phyloP scores from a whole-genome alignment of 2,113 vertebrate genomes.

The Motacilla alba region DNA sequence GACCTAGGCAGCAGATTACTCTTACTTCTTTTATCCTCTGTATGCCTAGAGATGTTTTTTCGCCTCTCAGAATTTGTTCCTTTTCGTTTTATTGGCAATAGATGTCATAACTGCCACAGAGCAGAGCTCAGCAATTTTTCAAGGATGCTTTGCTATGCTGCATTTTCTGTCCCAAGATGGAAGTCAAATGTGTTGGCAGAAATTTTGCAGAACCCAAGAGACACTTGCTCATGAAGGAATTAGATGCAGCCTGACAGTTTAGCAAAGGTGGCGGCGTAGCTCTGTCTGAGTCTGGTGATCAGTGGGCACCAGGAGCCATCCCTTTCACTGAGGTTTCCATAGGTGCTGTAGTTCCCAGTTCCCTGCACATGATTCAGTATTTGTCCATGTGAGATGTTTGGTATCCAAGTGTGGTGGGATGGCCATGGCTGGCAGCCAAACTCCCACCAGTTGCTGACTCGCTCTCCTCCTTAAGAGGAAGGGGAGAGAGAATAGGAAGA shows the following conservation, averaged over 20 bases:
- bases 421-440: neutral
- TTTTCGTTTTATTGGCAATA: conserved; percentile 36
- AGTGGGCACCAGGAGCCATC: neutral
- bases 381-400: neutral
- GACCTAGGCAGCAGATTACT: neutral
- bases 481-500: neutral
- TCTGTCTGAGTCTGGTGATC: neutral
- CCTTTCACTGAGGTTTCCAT: neutral
- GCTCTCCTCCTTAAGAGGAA: neutral
- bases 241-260: neutral
- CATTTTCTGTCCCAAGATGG: conserved; percentile 21
- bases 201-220: neutral
- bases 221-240: neutral
- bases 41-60: neutral
- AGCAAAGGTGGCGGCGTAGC: neutral
- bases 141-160: neutral
- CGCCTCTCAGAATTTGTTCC: neutral
- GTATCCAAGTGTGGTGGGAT: neutral
- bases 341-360: neutral
- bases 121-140: conserved; percentile 11
- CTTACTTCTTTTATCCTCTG: neutral
- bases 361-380: neutral
- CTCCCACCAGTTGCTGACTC: neutral
- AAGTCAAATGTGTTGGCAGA: neutral
- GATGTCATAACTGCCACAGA: neutral